Evolutionary conservation across 1,140 invertebrate species (phyloP), one percentile per base, ranked within the genome.

Genomic region (Euwallacea similis): DNA sequence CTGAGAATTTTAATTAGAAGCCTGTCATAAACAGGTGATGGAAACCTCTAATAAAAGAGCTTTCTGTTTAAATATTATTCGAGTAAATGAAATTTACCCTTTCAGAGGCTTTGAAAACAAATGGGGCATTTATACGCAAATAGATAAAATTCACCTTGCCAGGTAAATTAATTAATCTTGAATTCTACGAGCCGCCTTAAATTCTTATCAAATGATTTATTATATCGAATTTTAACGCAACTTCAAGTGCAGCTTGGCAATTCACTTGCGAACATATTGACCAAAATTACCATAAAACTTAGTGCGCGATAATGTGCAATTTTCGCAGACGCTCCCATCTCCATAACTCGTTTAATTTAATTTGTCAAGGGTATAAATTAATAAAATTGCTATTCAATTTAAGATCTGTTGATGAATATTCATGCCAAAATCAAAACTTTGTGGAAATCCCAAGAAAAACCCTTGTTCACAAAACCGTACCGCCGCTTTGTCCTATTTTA

Each of bases 11-110:
- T 75, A 75, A 75, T 75, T 75, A 75, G 69, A 70, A 75, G 69
- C 64, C 74, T 75, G 74, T 75, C 74, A 75, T 73, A 74, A 47
- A 73, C 74, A 75, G 93, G 66, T 68, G 66, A 68, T 68, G 66
- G 56, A 68, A 68, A 60, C 13, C 44, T 43, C 55, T 44, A 68
- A 68, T 68, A 68, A 68, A 68, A 60, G 66, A 54, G 9, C 43
- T 42, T 50, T 44, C 56, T 60, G 16, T 68, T 41, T 53, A 60
- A 68, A 68, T 68, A 60, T 60, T 68, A 68, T 68, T 68, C 47
- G 56, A 60, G 42, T 42, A 68, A 60, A 68, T 46, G 56, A 68
- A 68, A 68, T 59, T 68, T 68, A 15, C 13, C 66, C 53, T 21
- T 68, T 68, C 15, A 50, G 46, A 11, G 46, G 46, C 46, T 50